Evolutionary conservation across 2,113 vertebrate species (phyloP), one percentile per base, ranked within the genome.

Genomic region (Oncorhynchus gorbuscha): DNA sequence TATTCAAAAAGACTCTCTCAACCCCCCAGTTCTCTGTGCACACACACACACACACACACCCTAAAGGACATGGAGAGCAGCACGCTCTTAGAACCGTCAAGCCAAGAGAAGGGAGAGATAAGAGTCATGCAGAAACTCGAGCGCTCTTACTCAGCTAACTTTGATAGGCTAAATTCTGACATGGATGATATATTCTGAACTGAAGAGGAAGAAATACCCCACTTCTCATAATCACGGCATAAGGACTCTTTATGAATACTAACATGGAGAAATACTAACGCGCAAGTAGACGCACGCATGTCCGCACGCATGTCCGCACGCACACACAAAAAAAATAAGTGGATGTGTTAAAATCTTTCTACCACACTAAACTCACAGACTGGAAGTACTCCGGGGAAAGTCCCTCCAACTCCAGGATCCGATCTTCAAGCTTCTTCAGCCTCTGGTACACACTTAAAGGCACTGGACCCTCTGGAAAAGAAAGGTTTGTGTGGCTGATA

Each of bases 321-420:
- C 48, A 32, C 11, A 55, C 13, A 24, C 22, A 72, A 14, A 58
- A 58, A 2, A 22, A 24, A 62, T 24, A 8, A 62, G 14, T 8
- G 8, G 32, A 45, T 39, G 30, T 69, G 2, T 8, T 18, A 69
- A 69, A 20, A 16, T 72, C 64, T 28, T 22, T 62, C 67, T 69
- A 26, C 64, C 66, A 32, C 45, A 28, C 59, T 4, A 62, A 48
- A 93, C 98, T 96, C 89, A 99, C 98, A 82, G 97, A 94, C 76
- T 96, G 96, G 91, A 99, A 99, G 92, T 99, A 99, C 88, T 99
- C 98, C 6, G 98, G 98, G 74, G 97, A 99, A 83, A 99, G 94
- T 82, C 98, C 97, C 94, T 99, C 98, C 80, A 99, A 89, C 90
- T 99, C 97, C 88, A 99, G 94, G 79, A 99, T 97, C 86, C 95